Evolutionary conservation across 2,888 invertebrate genomes (phyloP), one percentile per base, ranked within the genome.

Genomic region (Tipula confusa): DNA sequence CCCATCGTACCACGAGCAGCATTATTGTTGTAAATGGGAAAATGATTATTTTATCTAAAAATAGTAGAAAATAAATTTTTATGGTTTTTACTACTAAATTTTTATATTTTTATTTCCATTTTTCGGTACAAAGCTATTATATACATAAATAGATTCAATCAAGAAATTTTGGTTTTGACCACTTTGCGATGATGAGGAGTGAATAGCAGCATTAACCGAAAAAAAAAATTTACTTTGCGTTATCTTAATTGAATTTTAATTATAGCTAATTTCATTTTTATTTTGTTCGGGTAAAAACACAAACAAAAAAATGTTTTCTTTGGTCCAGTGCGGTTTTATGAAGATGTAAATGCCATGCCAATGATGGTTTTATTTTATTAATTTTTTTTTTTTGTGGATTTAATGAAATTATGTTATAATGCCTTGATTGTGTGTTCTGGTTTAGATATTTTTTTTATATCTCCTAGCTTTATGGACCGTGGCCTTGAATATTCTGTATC

Each of bases 171-270:
- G 64, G 64, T 64, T 18, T 64, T 64, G 64, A 64, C 64, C 64
- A 64, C 64, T 24, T 64, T 64, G 64, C 11, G 24, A 64, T 64
- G 64, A 64, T 64, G 64, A 24, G 15, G 64, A 24, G 43, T 9
- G 24, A 24, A 64, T 9, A 64, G 24, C 64, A 24, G 13, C n/a
- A n/a, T n/a, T n/a, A n/a, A 18, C 24, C 64, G 64, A 7, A 7
- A 24, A 7, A 64, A 64, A 64, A 64, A 43, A 64, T 24, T 24
- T 24, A 64, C 64, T 64, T 64, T 64, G 64, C 64, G 64, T 64
- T 64, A 64, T 64, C 64, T 64, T 64, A 64, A 64, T 64, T 64
- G 64, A 64, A 64, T 64, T 64, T 64, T 64, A 64, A 64, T 64
- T 64, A 64, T 24, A 64, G 64, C 64, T 64, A 64, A 64, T 64